These are phyloP conservation scores for Heliothis virescens DNA, from an alignment of 1,140 invertebrate species.

Conservation along the genomic window DNA sequence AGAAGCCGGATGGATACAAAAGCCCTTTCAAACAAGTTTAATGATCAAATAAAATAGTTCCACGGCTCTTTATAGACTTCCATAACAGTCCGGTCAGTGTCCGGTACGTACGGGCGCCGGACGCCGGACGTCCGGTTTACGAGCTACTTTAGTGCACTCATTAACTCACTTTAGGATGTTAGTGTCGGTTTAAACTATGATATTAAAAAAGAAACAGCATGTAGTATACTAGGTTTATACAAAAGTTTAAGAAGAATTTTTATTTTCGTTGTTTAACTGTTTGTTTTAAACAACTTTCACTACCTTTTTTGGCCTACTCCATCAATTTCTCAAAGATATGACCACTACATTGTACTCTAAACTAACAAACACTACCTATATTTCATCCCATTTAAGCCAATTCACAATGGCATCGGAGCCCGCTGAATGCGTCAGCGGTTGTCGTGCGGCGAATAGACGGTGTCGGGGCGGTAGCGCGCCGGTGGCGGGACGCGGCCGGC, in stretches of 20 bases:
- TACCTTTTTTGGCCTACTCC: too few relatives aligned
- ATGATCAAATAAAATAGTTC: slow-evolving; percentile 30
- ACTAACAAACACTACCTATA: neutral
- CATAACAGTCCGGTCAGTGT: neutral
- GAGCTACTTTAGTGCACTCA: slow-evolving; percentile 22
- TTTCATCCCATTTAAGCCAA: slow-evolving; percentile 1
- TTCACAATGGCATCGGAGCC: slow-evolving; percentile 4
- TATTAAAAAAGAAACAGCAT: neutral
- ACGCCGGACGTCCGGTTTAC: slow-evolving; percentile 13
- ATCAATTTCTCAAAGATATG: too few relatives aligned
- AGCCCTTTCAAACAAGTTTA: slow-evolving; percentile 21
- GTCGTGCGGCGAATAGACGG: neutral
- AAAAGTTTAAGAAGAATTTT: too few relatives aligned
- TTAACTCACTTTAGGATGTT: slow-evolving; percentile 25
- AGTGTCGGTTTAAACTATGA: neutral
- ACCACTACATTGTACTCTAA: neutral
- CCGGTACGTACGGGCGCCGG: neutral
- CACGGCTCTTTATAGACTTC: neutral
- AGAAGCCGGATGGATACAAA: neutral
- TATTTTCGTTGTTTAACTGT: too few relatives aligned
- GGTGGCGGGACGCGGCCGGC: neutral
- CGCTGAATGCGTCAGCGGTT: slow-evolving; percentile 3
- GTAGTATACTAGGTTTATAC: too few relatives aligned
- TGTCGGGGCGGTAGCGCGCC: too few relatives aligned
- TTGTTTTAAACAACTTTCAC: too few relatives aligned